Evolutionary conservation across 2,797 vertebrate genomes (phyloP), one percentile per base, ranked within the genome.

Genomic region (Crax fasciolata): DNA sequence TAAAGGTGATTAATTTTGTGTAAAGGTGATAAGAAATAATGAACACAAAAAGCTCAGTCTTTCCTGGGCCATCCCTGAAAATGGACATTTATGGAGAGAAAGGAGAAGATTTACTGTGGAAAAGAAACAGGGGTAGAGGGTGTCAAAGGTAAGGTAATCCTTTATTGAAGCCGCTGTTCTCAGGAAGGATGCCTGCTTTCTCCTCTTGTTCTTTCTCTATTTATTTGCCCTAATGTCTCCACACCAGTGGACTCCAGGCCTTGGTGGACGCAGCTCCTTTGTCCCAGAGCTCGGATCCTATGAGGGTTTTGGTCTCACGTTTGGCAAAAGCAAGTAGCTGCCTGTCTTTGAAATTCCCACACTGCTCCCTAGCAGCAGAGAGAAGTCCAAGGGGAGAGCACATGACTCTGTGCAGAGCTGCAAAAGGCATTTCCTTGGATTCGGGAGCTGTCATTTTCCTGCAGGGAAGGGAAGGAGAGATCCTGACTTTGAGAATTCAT

Each of bases 271-370:
- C 39, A 39, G 84, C 41, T 81, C 32, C 20, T 0, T 6, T 5
- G 10, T 16, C 39, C 11, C 25, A 0, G 0, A 23, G 21, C 32
- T 61, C 35, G 11, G 41, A 9, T 30, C 13, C 67, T 16, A 0
- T 4, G 32, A 9, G 10, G 14, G 18, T 67, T 59, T 54, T 8
- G 48, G 20, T 13, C 7, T 32, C 11, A 0, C 0, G 7, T 25
- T 58, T 9, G 49, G 41, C 25, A 3, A 16, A 18, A 63, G 11
- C 23, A 68, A 10, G 25, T 39, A 28, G 59, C 32, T 84, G 58
- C 46, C 55, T 61, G 61, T 11, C 48, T 66, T 27, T 21, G 7
- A 21, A 44, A 57, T 27, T 6, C 20, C 57, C 39, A 2, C 61
- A 23, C 72, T 30, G 91, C 55, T 87, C 68, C 28, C 35, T 28